Percentiles rank a stretch among this genome's conserved stretches.
These are phyloP conservation scores for Lepus townsendii DNA, from an alignment of 2,797 vertebrate genomes.

Conservation along the genomic window DNA sequence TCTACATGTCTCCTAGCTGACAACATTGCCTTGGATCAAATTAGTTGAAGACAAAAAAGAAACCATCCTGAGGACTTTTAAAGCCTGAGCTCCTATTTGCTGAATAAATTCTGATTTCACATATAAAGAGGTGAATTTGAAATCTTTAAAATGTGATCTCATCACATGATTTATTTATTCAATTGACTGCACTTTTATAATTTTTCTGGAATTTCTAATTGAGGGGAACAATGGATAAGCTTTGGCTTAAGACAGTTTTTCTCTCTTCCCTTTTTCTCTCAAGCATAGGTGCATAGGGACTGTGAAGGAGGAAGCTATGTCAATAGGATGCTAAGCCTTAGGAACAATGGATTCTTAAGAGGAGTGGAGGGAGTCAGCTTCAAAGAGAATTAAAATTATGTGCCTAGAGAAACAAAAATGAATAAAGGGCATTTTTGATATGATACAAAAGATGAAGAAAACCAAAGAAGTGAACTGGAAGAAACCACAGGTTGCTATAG, in stretches of 20 bases:
- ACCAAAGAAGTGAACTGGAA: conserved; percentile 54
- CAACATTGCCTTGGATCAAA: not conserved
- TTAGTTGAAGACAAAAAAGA: not conserved
- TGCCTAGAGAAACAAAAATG: conserved; percentile 52
- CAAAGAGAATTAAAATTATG: conserved; percentile 75
- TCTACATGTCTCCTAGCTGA: conserved; percentile 40
- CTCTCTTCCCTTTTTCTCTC: not conserved
- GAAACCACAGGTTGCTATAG: conserved; percentile 36
- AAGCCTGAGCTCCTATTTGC: not conserved
- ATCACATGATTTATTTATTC: not conserved
- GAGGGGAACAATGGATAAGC: not conserved
- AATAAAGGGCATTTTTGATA: conserved; percentile 74
- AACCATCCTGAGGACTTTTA: not conserved
- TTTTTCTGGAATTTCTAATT: not conserved
- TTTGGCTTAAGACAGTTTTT: not conserved
- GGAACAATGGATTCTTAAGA: conserved; percentile 72
- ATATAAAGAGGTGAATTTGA: not conserved
- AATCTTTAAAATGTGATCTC: not conserved
- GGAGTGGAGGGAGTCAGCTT: conserved; percentile 20
- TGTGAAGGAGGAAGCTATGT: not conserved
- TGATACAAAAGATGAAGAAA: conserved; percentile 49
- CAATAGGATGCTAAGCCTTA: conserved; percentile 40
- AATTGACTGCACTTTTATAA: not conserved
- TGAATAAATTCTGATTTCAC: conserved; percentile 17
- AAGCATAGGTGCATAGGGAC: not conserved